Base-by-base conservation (phyloP, 2,888 invertebrate genomes). In the Eristalis arbustorum region DNA sequence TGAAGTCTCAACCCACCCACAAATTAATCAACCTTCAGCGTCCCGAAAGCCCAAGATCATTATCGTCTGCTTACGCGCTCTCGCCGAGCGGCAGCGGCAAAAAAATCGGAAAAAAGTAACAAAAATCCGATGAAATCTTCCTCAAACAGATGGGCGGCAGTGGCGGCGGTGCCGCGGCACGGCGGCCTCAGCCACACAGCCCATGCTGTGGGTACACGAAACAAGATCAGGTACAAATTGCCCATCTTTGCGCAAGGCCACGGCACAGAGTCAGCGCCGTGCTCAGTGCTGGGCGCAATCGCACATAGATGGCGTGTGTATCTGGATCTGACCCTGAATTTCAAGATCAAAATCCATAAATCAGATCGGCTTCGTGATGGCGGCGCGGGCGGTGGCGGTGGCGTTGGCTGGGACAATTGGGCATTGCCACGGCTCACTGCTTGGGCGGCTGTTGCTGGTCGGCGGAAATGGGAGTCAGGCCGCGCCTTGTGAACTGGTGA, bases 191-290 rank as follows among this genome's bases (percentile, higher is more conserved):
- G 18, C 49, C n/a, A 63, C 61, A 34, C 61, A 66, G 64, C 57
- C 78, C 72, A 68, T 74, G 67, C 68, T 57, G 80, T 63, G 73
- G 80, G 22, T 67, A 67, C 61, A 73, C 25, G 10, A 80, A 80
- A 74, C 80, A 74, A 80, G 80, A 80, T 80, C 80, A 80, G 80
- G 74, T 80, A 80, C 74, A 74, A 80, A 80, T 80, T 74, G 74
- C 80, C 68, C 80, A 74, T 80, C 79, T 73, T 79, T 79, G 79
- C 73, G 22, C 79, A 79, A 79, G 73, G 79, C 79, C 73, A 79
- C 14, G 62, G n/a, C 31, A 25, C 40, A 56, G 18, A n/a, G 18
- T 49, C 49, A 18, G 66, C 49, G 64, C 34, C 25, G 66, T 57
- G 71, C 64, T 71, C 57, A 57, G 40, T 72, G 66, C 72, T 64